Evolutionary conservation across 2,888 invertebrate species (phyloP), one percentile per base, ranked within the genome.

Genomic region (Serripes groenlandicus): DNA sequence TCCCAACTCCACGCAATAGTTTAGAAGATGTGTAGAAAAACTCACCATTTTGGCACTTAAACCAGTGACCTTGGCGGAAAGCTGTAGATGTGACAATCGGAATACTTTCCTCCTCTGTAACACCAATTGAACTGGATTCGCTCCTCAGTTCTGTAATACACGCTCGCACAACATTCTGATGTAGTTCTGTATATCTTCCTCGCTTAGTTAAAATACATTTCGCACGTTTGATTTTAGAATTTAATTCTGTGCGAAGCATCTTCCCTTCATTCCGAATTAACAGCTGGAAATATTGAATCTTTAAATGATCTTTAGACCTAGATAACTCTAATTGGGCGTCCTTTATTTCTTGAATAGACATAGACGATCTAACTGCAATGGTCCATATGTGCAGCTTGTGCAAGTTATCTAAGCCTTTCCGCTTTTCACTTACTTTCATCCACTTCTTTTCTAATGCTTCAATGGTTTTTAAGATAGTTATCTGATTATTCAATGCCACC

Each of bases 31-130:
- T 49, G 49, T 49, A 49, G 21, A 49, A 21, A 21, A 21, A 77
- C 84, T 82, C 81, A 94, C 94, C 97, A 88, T 97, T 96, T 0
- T 96, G 96, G 93, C 97, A 97, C 92, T 96, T 96, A 93, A 95
- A 97, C 97, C 97, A 97, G 90, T 96, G 96, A 0, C 97, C 97
- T 64, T 95, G 94, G 60, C 91, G 93, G 34, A 96, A 90, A 0
- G 95, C 95, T 83, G 97, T 95, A 0, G 96, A 96, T 88, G 92
- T 90, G 0, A 96, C 95, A 66, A 97, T 96, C 94, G 96, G 91
- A 26, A 93, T 90, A 56, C 95, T 94, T 91, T 97, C 96, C 4
- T 89, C 85, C 7, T 95, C 94, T 0, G 94, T 92, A 37, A 96
- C 88, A 4, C 87, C 85, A 26, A 90, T 84, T 0, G 90, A 91